Conservation (phyloP, 2,797 vertebrate genomes). For the Anguilla anguilla region DNA sequence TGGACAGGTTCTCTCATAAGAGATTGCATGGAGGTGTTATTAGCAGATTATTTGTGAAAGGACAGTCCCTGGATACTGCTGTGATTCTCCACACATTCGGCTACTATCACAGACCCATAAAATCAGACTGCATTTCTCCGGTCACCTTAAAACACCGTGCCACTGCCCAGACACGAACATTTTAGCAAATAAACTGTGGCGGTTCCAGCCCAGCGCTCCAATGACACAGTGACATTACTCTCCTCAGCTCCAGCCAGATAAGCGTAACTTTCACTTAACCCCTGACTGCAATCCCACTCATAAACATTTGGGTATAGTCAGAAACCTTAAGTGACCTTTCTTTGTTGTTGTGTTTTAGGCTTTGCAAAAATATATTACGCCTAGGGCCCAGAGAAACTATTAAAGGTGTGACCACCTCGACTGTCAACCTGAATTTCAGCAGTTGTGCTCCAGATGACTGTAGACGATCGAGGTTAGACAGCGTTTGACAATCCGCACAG, state of each 20-base stretch:
- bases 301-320: background rate
- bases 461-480: no score
- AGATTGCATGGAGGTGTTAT: background rate
- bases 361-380: background rate
- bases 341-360: background rate
- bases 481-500: no score
- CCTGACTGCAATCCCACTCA: background rate
- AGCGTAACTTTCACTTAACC: background rate
- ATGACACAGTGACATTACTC: background rate
- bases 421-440: no score
- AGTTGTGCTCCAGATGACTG: no score
- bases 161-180: background rate
- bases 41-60: background rate
- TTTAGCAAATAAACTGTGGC: background rate
- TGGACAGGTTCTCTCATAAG: background rate
- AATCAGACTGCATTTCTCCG: background rate
- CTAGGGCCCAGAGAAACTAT: no score
- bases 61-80: background rate
- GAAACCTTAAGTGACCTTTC: background rate
- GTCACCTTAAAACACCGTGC: background rate
- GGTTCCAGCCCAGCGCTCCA: background rate
- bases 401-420: no score
- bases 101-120: background rate
- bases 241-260: slow-evolving; percentile 1
- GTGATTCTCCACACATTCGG: background rate